These are phyloP conservation scores for Calephelis nemesis DNA, from an alignment of 1,140 invertebrate genomes.

Conservation along the genomic window DNA sequence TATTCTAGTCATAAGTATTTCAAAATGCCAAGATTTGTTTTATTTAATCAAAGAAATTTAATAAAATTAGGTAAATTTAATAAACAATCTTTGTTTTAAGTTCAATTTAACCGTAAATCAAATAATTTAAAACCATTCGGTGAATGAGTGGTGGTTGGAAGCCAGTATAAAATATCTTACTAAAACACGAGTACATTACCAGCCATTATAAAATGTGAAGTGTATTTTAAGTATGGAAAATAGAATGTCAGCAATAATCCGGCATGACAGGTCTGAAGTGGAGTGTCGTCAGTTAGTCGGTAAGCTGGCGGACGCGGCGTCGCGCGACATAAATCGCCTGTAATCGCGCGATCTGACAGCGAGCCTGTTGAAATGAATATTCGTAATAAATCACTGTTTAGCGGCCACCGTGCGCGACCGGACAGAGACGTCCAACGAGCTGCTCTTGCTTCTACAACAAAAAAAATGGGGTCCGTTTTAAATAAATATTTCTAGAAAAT, in stretches of 20 bases:
- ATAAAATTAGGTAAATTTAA: too few species aligned
- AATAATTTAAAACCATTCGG: too few species aligned
- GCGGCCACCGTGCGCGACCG: slow-evolving; percentile 55
- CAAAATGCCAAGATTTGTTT: too few species aligned
- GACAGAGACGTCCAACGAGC: slow-evolving; percentile 29
- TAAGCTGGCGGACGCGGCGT: slow-evolving; percentile 27
- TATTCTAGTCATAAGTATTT: too few species aligned
- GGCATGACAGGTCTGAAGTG: slow-evolving; percentile 14
- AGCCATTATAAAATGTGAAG: not conserved
- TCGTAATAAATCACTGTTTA: slow-evolving; percentile 72
- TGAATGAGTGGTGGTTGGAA: too few species aligned
- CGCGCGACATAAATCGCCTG: slow-evolving; percentile 61
- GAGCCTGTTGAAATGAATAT: slow-evolving; percentile 71
- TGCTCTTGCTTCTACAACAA: not conserved
- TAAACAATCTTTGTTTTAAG: too few species aligned
- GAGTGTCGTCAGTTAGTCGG: slow-evolving; percentile 14
- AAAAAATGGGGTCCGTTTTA: too few species aligned
- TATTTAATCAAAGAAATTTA: too few species aligned
- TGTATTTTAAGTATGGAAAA: slow-evolving; percentile 17
- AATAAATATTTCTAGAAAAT: too few species aligned
- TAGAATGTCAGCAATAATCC: slow-evolving; percentile 16
- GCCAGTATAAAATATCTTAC: too few species aligned
- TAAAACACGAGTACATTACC: not conserved
- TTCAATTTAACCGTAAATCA: too few species aligned
- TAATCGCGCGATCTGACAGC: slow-evolving; percentile 67